A percentile compares a stretch with the other conserved stretches of the same genome.
Evolutionary conservation across 2,888 invertebrate genomes (phyloP).

Genomic region (Chrysotoxum bicinctum): DNA sequence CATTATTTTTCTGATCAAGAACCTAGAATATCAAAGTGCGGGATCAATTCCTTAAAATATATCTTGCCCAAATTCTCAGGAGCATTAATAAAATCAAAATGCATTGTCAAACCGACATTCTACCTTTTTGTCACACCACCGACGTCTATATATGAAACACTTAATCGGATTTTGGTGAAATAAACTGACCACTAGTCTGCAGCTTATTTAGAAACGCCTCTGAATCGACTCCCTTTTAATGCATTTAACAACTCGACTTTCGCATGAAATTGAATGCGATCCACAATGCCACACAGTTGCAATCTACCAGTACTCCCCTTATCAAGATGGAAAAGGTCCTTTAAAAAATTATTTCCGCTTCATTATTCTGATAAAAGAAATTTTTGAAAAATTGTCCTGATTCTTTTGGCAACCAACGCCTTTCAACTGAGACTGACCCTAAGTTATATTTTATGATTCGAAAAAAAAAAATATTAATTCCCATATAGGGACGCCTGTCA

Average conservation of each 20-base stretch:
- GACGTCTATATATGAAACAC: conserved; percentile 25
- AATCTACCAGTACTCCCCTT: background rate
- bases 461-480: conserved; percentile 4
- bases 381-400: conserved; percentile 56
- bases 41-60: background rate
- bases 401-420: conserved; percentile 54
- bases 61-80: background rate
- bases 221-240: background rate
- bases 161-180: conserved; percentile 51
- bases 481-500: conserved; percentile 2
- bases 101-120: background rate
- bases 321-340: background rate
- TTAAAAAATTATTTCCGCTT: conserved; percentile 22
- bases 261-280: background rate
- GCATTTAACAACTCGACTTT: conserved; percentile 4
- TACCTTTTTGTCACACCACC: conserved; percentile 21
- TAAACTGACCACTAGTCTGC: conserved; percentile 44
- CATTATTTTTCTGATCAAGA: no score
- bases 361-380: conserved; percentile 15
- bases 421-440: conserved; percentile 3
- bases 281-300: conserved; percentile 13
- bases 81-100: background rate
- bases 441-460: background rate
- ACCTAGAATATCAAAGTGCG: no score
- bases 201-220: conserved; percentile 50